Conservation (phyloP, 2,797 vertebrate species). For the Molossus alvarezi region DNA sequence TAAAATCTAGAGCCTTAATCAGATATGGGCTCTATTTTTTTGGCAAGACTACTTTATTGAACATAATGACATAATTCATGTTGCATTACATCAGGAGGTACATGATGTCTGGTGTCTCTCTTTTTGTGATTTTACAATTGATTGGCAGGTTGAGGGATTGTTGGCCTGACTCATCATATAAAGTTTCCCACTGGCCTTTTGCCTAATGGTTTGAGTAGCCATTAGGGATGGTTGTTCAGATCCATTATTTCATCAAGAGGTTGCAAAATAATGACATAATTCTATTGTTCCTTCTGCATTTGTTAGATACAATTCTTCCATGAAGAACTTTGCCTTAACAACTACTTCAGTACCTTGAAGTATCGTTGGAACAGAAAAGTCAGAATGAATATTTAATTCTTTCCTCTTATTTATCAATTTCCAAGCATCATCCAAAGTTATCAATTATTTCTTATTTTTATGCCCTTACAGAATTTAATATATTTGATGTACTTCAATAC, state of each 20-base stretch:
- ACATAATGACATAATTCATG: neutral
- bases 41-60: neutral
- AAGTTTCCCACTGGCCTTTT: neutral
- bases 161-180: neutral
- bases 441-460: constrained; percentile 36
- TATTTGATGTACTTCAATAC: neutral
- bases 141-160: neutral
- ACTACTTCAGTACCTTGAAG: neutral
- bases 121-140: neutral
- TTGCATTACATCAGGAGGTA: neutral
- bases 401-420: constrained; percentile 2
- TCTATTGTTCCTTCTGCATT: neutral
- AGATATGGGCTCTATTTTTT: neutral
- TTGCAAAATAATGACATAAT: constrained; percentile 40
- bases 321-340: constrained; percentile 8
- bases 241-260: constrained; percentile 63
- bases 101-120: neutral
- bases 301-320: constrained; percentile 16
- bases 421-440: constrained; percentile 6
- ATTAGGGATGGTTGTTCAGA: constrained; percentile 43
- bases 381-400: neutral
- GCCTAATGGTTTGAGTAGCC: neutral
- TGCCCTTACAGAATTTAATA: neutral
- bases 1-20: neutral
- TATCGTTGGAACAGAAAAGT: neutral